These are phyloP conservation scores for Oceanodroma tethys DNA, from an alignment of 2,113 vertebrate genomes.

Conservation along the genomic window DNA sequence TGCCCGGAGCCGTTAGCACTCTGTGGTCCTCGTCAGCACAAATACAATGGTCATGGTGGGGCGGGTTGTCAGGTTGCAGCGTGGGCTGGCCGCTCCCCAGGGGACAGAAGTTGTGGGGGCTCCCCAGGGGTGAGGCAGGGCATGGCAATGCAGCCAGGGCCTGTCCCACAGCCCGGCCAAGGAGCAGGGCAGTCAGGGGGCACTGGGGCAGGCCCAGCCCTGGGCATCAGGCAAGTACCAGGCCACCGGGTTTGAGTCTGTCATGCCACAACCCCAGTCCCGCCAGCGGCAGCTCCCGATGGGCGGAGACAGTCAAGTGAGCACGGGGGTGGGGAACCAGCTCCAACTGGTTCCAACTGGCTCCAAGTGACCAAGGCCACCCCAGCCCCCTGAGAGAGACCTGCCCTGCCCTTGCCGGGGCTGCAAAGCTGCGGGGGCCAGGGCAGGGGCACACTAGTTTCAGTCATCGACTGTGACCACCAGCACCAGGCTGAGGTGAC, in stretches of 20 bases:
- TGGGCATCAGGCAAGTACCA: neutral
- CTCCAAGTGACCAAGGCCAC: neutral
- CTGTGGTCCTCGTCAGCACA: neutral
- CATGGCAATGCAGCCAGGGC: neutral
- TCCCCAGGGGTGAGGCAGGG: neutral
- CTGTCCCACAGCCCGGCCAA: neutral
- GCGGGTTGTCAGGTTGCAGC: rapidly evolving
- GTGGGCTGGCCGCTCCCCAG: rapidly evolving
- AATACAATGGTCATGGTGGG: rapidly evolving
- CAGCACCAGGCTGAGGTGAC: no score
- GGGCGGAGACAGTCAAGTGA: rapidly evolving
- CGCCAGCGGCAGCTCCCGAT: rapidly evolving
- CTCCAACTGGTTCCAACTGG: rapidly evolving
- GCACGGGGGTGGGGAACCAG: rapidly evolving
- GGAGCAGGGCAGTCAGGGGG: neutral
- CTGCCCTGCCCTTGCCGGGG: neutral
- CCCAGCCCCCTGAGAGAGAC: neutral
- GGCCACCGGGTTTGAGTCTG: neutral
- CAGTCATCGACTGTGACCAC: neutral
- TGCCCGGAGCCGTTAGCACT: neutral
- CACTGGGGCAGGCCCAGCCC: no score
- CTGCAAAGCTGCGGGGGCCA: rapidly evolving
- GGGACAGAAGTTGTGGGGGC: neutral
- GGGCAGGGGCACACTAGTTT: neutral
- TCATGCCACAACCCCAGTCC: neutral